Percentiles rank a stretch among this genome's conserved stretches.
phyloP scores from a whole-genome alignment of 1,140 invertebrate genomes.

The Parasteatoda tepidariorum region DNA sequence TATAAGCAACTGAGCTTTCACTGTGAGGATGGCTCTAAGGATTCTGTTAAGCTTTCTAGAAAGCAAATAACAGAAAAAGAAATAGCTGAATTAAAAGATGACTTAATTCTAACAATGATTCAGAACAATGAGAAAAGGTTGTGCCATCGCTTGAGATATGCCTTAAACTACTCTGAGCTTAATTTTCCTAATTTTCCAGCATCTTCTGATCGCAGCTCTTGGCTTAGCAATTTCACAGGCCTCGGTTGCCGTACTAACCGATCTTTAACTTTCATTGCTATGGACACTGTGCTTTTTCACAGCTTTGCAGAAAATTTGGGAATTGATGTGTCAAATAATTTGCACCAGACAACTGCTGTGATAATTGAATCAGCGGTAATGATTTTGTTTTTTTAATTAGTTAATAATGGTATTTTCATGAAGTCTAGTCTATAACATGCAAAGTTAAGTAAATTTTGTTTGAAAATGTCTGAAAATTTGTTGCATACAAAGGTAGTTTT shows the following conservation, averaged over 20 bases:
- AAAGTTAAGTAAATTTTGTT: too few relatives aligned
- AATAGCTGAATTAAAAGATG: slow-evolving; percentile 51
- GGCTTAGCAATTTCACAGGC: slow-evolving; percentile 66
- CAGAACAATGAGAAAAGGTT: slow-evolving; percentile 60
- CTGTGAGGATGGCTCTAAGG: slow-evolving; percentile 12
- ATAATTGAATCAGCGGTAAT: slow-evolving; percentile 80
- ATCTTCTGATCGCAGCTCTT: slow-evolving; percentile 13
- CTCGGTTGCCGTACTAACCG: slow-evolving; percentile 75
- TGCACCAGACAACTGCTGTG: slow-evolving; percentile 77
- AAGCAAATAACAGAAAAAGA: slow-evolving; percentile 28
- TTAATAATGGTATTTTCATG: too few relatives aligned
- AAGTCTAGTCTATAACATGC: not conserved
- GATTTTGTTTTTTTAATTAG: not conserved
- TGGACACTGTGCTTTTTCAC: slow-evolving; percentile 78
- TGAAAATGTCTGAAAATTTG: too few relatives aligned
- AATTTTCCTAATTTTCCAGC: slow-evolving; percentile 61
- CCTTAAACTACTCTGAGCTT: slow-evolving; percentile 62
- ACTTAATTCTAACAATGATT: slow-evolving; percentile 62
- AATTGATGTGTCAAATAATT: slow-evolving; percentile 66
- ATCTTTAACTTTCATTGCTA: slow-evolving; percentile 77
- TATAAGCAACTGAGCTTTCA: slow-evolving; percentile 46
- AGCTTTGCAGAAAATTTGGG: slow-evolving; percentile 81
- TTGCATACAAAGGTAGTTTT: too few relatives aligned
- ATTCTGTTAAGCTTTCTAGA: not conserved
- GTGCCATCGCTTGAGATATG: slow-evolving; percentile 58